Conservation (phyloP, 2,888 invertebrate genomes). For the Eilema depressum region DNA sequence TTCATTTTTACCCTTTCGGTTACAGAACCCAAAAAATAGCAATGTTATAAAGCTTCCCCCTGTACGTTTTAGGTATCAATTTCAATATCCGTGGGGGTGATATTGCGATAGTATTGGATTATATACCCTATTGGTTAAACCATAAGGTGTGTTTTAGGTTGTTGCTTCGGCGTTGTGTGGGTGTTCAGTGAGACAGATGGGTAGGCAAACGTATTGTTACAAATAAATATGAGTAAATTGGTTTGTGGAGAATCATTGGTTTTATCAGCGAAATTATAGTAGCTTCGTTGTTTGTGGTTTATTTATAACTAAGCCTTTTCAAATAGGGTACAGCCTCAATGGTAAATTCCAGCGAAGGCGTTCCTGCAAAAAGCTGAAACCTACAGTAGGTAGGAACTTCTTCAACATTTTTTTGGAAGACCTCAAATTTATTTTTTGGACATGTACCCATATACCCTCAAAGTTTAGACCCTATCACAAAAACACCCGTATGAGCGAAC, state of each 20-base stretch:
- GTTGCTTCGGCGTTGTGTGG: conserved; percentile 22
- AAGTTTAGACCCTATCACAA: no score
- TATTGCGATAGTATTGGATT: conserved; percentile 9
- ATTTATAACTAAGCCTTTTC: not conserved
- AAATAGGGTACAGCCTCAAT: not conserved
- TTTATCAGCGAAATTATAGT: not conserved
- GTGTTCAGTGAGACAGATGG: conserved; percentile 36
- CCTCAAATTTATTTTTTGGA: no score
- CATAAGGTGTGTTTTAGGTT: conserved; percentile 21
- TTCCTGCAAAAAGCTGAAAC: no score
- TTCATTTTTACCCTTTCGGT: not conserved
- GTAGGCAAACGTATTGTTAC: conserved; percentile 22
- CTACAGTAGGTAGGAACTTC: no score
- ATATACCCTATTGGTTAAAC: not conserved
- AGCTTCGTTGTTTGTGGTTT: not conserved
- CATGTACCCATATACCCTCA: no score
- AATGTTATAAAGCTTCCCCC: conserved; percentile 39
- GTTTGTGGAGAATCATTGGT: conserved; percentile 23
- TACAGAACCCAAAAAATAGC: conserved; percentile 17
- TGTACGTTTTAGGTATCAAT: conserved; percentile 39
- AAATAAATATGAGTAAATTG: conserved; percentile 27
- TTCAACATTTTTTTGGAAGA: no score
- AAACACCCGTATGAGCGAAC: no score
- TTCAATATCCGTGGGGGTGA: conserved; percentile 42
- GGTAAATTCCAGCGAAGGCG: not conserved